Conservation (phyloP, 2,888 invertebrate species). For the Andrena flavipes region DNA sequence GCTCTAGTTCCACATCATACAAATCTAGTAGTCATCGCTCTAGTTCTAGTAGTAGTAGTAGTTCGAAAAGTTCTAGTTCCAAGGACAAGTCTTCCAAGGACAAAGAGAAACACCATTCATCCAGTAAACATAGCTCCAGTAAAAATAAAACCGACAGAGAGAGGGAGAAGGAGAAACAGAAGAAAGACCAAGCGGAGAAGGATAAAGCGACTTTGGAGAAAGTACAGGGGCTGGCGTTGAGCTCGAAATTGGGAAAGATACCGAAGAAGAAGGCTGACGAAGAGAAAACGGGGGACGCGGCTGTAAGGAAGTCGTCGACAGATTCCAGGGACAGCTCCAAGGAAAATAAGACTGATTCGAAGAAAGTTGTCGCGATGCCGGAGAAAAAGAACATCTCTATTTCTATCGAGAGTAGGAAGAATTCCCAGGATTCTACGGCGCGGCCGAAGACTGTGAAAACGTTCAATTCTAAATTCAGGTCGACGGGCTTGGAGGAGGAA, state of each 20-base stretch:
- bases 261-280: slow-evolving; percentile 89
- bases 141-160: slow-evolving; percentile 80
- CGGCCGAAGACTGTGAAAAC: slow-evolving; percentile 96
- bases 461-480: slow-evolving; percentile 95
- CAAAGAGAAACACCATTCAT: slow-evolving; percentile 77
- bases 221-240: slow-evolving; percentile 88
- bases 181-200: slow-evolving; percentile 87
- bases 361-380: slow-evolving; percentile 80
- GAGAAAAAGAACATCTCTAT: slow-evolving; percentile 91
- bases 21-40: slow-evolving; percentile 79
- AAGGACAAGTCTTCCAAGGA: slow-evolving; percentile 82
- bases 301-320: slow-evolving; percentile 76
- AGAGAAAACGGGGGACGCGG: slow-evolving; percentile 79
- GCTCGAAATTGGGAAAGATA: slow-evolving; percentile 90
- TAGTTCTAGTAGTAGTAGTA: slow-evolving; percentile 70
- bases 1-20: slow-evolving; percentile 74
- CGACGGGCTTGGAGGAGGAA: slow-evolving; percentile 95
- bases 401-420: slow-evolving; percentile 92
- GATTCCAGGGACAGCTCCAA: slow-evolving; percentile 82
- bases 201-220: slow-evolving; percentile 90
- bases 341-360: slow-evolving; percentile 80
- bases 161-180: slow-evolving; percentile 85
- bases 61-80: slow-evolving; percentile 78
- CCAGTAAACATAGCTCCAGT: slow-evolving; percentile 73
- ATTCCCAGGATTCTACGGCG: slow-evolving; percentile 87